Evolutionary conservation across 1,140 invertebrate genomes (phyloP), one percentile per base, ranked within the genome.

Genomic region (Papilio dardanus): DNA sequence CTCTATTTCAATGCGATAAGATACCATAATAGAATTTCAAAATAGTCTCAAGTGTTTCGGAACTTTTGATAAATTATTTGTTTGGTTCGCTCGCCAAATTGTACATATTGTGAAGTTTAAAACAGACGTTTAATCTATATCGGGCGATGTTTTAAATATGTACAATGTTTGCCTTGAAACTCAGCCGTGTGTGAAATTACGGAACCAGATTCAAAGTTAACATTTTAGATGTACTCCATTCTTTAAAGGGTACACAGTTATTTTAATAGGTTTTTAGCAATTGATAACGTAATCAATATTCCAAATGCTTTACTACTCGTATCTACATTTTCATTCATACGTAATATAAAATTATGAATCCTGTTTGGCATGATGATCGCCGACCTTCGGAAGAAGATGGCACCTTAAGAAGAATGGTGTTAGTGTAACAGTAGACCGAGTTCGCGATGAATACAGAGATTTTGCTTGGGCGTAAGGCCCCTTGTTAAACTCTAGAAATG

Each of bases 41-140:
- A 62, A 62, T 30, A 62, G 54, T 28, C 54, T 62, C 54, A 62
- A 62, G 54, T 62, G 54, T 62, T 62, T 62, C 54, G 54, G 54
- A 62, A 62, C 54, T 24, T 62, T 28, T 62, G 54, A 62, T 62
- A 62, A 62, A 62, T 62, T 30, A 62, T 62, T 28, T 58, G 21
- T 58, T 58, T 62, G 54, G 24, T 62, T 4, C 24, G 54, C 54
- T 62, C 54, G 54, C 54, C 54, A 62, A 62, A 62, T 62, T 62
- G 30, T 62, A 62, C 54, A 62, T 62, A 62, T 28, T 58, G 8
- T 58, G 14, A 24, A 28, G 24, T 58, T 58, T 58, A 58, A 58
- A 58, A 58, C 54, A 28, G 21, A 58, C 54, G 54, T 14, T 58
- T 58, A 58, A 58, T 58, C 54, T 58, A 58, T 58, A 58, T 58